Conservation (phyloP, 2,797 vertebrate genomes). For the Oreonectes daqikongensis region DNA sequence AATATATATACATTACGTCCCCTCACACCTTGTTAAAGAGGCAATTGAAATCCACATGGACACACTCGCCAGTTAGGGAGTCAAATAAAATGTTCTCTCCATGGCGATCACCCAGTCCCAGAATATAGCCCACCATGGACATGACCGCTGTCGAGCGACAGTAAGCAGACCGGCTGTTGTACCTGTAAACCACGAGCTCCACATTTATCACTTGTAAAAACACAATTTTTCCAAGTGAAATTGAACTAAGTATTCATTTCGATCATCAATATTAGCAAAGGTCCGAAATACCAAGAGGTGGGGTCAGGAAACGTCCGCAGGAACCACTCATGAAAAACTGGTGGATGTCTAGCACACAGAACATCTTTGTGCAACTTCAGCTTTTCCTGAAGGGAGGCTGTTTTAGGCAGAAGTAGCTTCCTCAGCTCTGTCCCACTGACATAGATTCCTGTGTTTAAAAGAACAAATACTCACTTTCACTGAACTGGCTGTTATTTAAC, state of each 20-base stretch:
- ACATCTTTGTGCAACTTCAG: constrained; percentile 89
- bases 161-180: constrained; percentile 94
- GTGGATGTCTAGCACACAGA: constrained; percentile 87
- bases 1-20: background rate
- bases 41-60: constrained; percentile 99
- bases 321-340: constrained; percentile 97
- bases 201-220: background rate
- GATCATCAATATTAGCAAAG: background rate
- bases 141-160: constrained; percentile 97
- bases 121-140: constrained; percentile 98
- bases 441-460: constrained; percentile 79
- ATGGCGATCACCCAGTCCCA: constrained; percentile 95
- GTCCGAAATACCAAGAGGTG: constrained; percentile 84
- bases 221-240: background rate
- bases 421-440: constrained; percentile 92
- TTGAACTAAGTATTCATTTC: background rate
- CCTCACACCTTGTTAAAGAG: constrained; percentile 94
- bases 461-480: background rate
- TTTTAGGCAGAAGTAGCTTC: constrained; percentile 91
- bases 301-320: constrained; percentile 95
- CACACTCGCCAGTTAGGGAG: constrained; percentile 93
- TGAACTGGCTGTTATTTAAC: background rate
- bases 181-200: constrained; percentile 80
- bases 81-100: constrained; percentile 98
- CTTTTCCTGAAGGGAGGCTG: constrained; percentile 87